Base-by-base conservation (phyloP, 2,888 invertebrate species). In the Tanaodytes sp. region DNA sequence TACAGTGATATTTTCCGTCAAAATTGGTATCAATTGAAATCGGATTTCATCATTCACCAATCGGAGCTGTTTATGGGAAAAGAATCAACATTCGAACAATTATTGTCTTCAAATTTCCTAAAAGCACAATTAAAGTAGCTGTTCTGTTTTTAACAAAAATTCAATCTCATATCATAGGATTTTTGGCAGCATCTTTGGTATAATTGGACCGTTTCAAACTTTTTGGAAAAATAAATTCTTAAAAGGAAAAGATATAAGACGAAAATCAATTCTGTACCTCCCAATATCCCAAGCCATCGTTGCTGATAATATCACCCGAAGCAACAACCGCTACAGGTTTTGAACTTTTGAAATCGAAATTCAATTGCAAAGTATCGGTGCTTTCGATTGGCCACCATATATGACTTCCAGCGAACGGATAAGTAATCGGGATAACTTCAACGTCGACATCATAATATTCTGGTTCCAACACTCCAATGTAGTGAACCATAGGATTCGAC, bases 341-440 rank as follows among this genome's bases (percentile, higher is more conserved):
- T 79, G 91, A 92, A 62, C 93, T 93, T 86, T 93, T 95, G 86
- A 95, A 96, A 85, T 94, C 93, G 85, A 96, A 93, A 83, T 91
- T 91, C 75, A 96, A 87, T 84, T 91, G 90, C 73, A 96, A 88
- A 77, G 89, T 90, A 75, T 92, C 89, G 31, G 89, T 90, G 77
- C 90, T 90, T 83, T 91, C 90, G 82, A 93, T 90, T 45, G 93
- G 93, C 93, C 94, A 95, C 92, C 94, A 93, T 83, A 95, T 93
- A 85, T 95, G 94, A 71, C 95, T 94, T 49, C 94, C 93, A 65
- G 94, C 92, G 84, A 95, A 95, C 51, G 95, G 95, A 86, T 94
- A 95, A 31, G 96, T 96, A 77, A 96, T 92, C 31, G 96, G 95
- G 81, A 96, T 93, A 55, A 93, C 92, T 83, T 93, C 91, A 16